These are phyloP conservation scores for Melangyna quadrimaculata DNA, from an alignment of 2,888 invertebrate species.

Conservation along the genomic window DNA sequence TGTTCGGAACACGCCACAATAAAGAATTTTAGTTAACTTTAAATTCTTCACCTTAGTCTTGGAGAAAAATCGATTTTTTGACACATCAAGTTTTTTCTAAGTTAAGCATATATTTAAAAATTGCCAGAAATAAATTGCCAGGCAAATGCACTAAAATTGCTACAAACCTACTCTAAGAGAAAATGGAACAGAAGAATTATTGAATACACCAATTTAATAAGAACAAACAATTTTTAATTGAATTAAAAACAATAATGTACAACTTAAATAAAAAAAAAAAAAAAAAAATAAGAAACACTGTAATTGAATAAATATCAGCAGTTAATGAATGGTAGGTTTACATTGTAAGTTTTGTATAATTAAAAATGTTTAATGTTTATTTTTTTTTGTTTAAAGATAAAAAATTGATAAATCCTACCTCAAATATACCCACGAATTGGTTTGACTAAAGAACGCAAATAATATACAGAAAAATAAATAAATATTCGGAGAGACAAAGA, in stretches of 20 bases:
- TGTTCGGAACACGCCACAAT: too few relatives aligned
- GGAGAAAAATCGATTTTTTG: too few relatives aligned
- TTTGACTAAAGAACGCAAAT: constrained; percentile 77
- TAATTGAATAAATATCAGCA: neutral
- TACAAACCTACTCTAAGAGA: neutral
- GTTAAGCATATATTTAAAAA: too few relatives aligned
- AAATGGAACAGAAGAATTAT: neutral
- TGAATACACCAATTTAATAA: neutral
- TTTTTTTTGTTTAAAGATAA: constrained; percentile 31
- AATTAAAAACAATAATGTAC: neutral
- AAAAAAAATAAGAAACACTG: neutral
- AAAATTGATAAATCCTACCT: constrained; percentile 78
- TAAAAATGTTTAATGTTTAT: neutral
- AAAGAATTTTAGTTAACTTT: too few relatives aligned
- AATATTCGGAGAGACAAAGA: constrained; percentile 69
- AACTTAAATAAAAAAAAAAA: neutral
- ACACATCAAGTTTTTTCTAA: too few relatives aligned
- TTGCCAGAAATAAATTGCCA: too few relatives aligned
- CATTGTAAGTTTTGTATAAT: neutral
- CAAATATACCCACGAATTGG: constrained; percentile 81
- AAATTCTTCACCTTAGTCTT: too few relatives aligned
- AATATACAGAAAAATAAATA: constrained; percentile 57
- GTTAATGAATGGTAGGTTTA: neutral
- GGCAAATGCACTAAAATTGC: neutral
- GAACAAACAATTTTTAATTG: neutral